Conservation (phyloP, 2,797 vertebrate species). For the Capromys pilorides region DNA sequence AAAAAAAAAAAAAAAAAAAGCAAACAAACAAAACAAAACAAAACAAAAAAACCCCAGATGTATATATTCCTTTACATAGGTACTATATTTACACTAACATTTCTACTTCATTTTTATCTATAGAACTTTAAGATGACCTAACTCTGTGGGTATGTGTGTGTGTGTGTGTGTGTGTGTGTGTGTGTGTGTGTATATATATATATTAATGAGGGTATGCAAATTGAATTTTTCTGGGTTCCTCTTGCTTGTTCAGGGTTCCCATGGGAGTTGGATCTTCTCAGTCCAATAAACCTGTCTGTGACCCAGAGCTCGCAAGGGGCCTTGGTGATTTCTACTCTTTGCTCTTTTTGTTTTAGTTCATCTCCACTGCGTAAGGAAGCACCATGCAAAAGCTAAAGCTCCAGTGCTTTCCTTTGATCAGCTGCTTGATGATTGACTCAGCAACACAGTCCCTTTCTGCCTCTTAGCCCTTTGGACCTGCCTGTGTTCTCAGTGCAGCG, state of each 20-base stretch:
- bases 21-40: no score
- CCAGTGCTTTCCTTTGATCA: neutral
- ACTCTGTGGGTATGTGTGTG: no score
- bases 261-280: neutral
- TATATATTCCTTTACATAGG: neutral
- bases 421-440: neutral
- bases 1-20: no score
- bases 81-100: no score
- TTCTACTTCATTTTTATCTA: neutral
- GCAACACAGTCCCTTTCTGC: neutral
- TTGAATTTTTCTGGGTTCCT: neutral
- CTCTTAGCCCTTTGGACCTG: neutral
- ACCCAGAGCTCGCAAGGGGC: neutral
- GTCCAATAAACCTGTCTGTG: neutral
- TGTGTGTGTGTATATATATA: neutral
- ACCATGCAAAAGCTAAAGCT: constrained; percentile 37
- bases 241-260: neutral
- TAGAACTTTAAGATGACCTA: neutral
- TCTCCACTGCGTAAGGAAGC: neutral
- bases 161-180: no score
- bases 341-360: neutral
- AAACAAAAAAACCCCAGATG: neutral
- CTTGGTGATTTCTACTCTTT: neutral
- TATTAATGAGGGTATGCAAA: neutral
- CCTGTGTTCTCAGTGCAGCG: constrained; percentile 14